Evolutionary conservation across 2,888 invertebrate genomes (phyloP).

Genomic region (Mythimna ferrago): DNA sequence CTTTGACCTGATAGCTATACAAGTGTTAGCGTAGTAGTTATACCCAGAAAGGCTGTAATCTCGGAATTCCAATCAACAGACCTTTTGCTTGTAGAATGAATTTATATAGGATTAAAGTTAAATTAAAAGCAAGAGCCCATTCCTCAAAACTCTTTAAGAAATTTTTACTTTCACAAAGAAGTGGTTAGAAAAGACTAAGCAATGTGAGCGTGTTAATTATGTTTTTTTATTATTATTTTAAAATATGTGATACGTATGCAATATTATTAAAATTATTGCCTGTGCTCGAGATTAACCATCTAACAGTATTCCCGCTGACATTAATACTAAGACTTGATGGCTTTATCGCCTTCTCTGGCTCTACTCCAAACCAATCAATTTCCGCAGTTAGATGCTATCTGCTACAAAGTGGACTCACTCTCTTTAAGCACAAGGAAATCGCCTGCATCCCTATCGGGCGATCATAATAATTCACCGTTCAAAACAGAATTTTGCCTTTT

Average conservation of each 20-base stretch:
- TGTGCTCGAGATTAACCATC: neutral
- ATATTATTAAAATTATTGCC: neutral
- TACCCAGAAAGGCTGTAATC: neutral
- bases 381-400: conserved; percentile 26
- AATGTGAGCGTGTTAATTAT: neutral
- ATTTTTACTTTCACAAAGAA: neutral
- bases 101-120: neutral
- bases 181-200: neutral
- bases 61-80: neutral
- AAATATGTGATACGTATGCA: neutral
- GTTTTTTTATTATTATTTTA: neutral
- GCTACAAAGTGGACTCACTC: conserved; percentile 37
- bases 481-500: conserved; percentile 78
- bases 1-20: neutral
- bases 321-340: neutral
- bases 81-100: neutral
- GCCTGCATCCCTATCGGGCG: conserved; percentile 55
- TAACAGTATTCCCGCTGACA: neutral
- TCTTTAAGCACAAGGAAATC: conserved; percentile 43
- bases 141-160: neutral
- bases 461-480: conserved; percentile 72
- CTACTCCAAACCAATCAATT: conserved; percentile 20
- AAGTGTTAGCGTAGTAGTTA: neutral
- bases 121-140: neutral
- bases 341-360: neutral